These are phyloP conservation scores for Dimorphilus gyrociliatus DNA, from an alignment of 2,888 invertebrate species.

Conservation along the genomic window DNA sequence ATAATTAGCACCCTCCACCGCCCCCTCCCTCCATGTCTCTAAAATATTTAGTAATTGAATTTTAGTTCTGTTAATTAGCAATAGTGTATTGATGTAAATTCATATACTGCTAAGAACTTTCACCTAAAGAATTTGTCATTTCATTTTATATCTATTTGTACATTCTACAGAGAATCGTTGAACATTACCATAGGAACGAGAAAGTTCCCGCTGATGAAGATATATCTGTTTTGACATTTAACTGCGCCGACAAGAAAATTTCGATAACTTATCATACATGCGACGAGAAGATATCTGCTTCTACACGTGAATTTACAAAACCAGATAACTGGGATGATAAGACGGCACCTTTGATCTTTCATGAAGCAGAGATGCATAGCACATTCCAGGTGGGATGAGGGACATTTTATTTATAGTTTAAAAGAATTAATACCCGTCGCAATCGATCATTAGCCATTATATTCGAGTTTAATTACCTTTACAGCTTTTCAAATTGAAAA, in stretches of 20 bases:
- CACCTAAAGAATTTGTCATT: no score
- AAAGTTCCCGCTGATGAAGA: conserved; percentile 29
- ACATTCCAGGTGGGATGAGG: conserved; percentile 28
- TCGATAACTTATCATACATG: conserved; percentile 34
- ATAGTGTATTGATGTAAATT: no score
- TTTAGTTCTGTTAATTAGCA: not conserved
- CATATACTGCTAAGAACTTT: no score
- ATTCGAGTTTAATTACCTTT: no score
- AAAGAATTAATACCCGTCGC: no score
- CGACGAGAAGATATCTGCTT: conserved; percentile 30
- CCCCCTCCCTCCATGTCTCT: no score
- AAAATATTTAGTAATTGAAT: no score
- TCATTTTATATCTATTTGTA: no score
- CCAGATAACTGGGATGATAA: conserved; percentile 35
- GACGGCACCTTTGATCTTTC: conserved; percentile 26
- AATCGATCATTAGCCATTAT: no score
- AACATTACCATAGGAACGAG: conserved; percentile 25
- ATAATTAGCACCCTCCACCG: no score
- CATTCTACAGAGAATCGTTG: conserved; percentile 28
- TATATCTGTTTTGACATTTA: conserved; percentile 29
- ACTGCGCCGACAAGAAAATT: conserved; percentile 30
- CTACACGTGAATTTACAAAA: conserved; percentile 32
- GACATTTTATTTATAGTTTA: no score
- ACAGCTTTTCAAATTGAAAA: no score
- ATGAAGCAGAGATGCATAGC: conserved; percentile 28